Conservation (phyloP, 2,888 invertebrate genomes). For the Creontiades dilutus region DNA sequence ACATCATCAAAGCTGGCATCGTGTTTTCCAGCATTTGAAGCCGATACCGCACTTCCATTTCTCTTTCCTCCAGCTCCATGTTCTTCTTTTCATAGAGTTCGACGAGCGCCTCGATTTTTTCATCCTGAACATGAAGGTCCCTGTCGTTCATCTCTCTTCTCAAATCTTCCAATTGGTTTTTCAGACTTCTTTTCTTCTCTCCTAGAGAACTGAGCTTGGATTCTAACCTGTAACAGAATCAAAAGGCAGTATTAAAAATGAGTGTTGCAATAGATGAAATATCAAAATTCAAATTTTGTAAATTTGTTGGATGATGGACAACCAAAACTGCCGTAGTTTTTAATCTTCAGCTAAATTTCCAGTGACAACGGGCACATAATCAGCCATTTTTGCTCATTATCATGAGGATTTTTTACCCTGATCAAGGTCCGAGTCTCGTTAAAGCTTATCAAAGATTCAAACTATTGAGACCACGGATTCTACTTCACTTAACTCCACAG, state of each 20-base stretch:
- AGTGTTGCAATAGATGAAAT: neutral
- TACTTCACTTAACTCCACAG: no score
- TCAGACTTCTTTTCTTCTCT: conserved; percentile 77
- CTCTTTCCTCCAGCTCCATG: conserved; percentile 80
- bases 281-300: no score
- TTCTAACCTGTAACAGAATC: conserved; percentile 76
- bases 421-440: no score
- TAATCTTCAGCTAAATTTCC: no score
- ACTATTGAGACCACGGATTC: no score
- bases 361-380: no score
- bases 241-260: neutral
- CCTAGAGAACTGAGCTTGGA: conserved; percentile 77
- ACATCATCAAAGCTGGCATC: conserved; percentile 83
- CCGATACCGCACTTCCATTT: conserved; percentile 81
- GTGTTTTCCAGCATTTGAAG: conserved; percentile 82
- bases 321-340: no score
- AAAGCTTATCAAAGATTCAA: no score
- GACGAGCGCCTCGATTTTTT: conserved; percentile 79
- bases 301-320: no score
- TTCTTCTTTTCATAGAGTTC: conserved; percentile 81
- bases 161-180: conserved; percentile 77
- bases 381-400: no score
- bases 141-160: conserved; percentile 75
- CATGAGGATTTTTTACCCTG: no score
- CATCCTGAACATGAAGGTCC: conserved; percentile 74